These are phyloP conservation scores for Toxotes lorentzi DNA, from an alignment of 2,797 vertebrate genomes.

Conservation along the genomic window DNA sequence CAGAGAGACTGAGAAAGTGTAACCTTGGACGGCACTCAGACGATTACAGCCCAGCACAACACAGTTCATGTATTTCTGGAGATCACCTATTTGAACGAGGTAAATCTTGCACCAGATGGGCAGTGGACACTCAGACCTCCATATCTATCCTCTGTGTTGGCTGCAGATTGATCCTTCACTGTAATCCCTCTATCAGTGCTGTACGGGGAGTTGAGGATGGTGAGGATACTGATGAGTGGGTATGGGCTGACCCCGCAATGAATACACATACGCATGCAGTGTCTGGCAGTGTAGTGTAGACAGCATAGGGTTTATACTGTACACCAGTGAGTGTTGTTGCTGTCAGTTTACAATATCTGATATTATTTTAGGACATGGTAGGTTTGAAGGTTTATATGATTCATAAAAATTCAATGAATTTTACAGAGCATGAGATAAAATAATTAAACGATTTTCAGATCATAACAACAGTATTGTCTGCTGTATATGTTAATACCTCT, in stretches of 20 bases:
- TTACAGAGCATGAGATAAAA: neutral
- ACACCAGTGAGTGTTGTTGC: neutral
- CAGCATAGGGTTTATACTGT: neutral
- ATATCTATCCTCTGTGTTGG: slow-evolving; percentile 32
- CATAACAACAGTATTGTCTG: neutral
- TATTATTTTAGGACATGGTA: neutral
- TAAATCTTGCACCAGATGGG: slow-evolving; percentile 30
- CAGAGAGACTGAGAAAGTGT: slow-evolving; percentile 25
- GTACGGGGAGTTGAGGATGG: neutral
- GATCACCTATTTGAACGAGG: slow-evolving; percentile 32
- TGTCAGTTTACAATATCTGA: neutral
- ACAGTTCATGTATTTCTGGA: slow-evolving; percentile 34
- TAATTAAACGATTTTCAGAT: neutral
- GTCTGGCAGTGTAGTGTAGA: slow-evolving; percentile 8
- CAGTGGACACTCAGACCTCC: slow-evolving; percentile 9
- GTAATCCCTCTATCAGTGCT: slow-evolving; percentile 44
- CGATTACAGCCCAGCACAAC: slow-evolving; percentile 11
- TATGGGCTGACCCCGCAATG: slow-evolving; percentile 2
- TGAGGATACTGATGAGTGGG: slow-evolving; percentile 20
- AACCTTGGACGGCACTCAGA: slow-evolving; percentile 33
- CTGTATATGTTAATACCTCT: neutral
- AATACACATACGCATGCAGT: slow-evolving; percentile 1
- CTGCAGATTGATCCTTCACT: slow-evolving; percentile 43
- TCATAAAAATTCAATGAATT: neutral
- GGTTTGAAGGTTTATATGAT: neutral